Percentiles rank a stretch among this genome's conserved stretches.
Conservation (phyloP, 2,797 vertebrate species). For the Urocyon cinereoargenteus region DNA sequence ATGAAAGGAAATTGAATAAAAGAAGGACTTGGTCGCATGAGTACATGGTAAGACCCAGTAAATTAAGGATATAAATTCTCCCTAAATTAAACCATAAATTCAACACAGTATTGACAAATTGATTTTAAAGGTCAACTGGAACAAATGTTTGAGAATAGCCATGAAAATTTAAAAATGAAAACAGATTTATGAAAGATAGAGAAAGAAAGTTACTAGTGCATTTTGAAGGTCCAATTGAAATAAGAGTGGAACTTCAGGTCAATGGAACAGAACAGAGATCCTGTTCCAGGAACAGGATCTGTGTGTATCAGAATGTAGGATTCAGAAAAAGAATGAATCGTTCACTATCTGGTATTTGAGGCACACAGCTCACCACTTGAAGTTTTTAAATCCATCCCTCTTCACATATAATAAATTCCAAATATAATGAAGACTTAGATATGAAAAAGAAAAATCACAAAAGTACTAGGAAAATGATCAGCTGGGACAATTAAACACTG, state of each 20-base stretch:
- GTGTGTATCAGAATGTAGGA: not conserved
- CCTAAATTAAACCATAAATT: not conserved
- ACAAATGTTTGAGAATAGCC: not conserved
- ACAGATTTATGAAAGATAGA: not conserved
- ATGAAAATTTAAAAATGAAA: not conserved
- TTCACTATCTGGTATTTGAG: not conserved
- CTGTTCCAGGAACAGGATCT: not conserved
- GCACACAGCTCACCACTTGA: not conserved
- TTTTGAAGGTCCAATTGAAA: too few relatives aligned
- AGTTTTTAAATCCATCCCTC: not conserved
- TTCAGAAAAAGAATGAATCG: not conserved
- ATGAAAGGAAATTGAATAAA: not conserved
- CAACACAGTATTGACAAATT: not conserved
- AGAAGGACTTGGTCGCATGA: not conserved
- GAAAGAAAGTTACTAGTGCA: not conserved
- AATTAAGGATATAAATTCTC: not conserved
- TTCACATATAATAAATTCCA: not conserved
- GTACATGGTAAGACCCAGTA: not conserved
- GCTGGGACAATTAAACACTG: not conserved
- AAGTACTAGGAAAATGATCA: not conserved
- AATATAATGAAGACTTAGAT: not conserved
- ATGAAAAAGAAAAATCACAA: not conserved
- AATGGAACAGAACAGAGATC: not conserved
- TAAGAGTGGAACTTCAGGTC: not conserved
- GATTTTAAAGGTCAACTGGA: not conserved